Base-by-base conservation (phyloP, 1,140 invertebrate genomes). In the Nylanderia fulva region DNA sequence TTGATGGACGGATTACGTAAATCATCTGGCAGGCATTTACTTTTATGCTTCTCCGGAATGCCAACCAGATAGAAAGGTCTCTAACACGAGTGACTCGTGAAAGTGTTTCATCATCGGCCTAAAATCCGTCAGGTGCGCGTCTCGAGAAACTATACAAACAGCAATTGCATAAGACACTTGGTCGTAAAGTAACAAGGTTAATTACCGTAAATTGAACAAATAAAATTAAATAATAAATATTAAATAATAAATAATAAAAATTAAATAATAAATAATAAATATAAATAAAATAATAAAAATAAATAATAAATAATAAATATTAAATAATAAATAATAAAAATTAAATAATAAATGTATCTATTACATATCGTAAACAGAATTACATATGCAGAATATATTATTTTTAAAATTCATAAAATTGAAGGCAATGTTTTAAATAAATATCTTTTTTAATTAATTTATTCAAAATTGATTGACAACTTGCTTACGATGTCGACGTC, bases 1-100 rank as follows among this genome's bases (percentile, higher is more conserved):
- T 91, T 88, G 89, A 76, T 74, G 61, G 54, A 27, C 45, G 86
- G 85, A 91, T 92, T 91, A 91, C 88, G 83, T 88, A 91, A 92
- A 91, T 91, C 88, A 86, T 77, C 61, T 77, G 29, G 29, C 15
- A 80, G 52, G 39, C 71, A 75, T 68, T 39, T 80, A 24, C 45
- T 52, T 52, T 79, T 85, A 36, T 63, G 18, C 60, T 5, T 74
- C 68, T 72, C 69, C 42, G n/a, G 48, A 39, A 72, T 82, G 36
- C 36, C n/a, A 72, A 82, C 36, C 66, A 82, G 66, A 27, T 82
- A 11, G 29, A 42, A 82, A 72, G 66, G 36, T 69, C 27, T 58
- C 54, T 54, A 39, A 54, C 52, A 71, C 39, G 66, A 27, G 36
- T 71, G 52, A 72, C 77, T 80, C 39, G 64, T 58, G 60, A 58